Conservation (phyloP, 2,113 vertebrate species). For the Bolborhynchus lineola region DNA sequence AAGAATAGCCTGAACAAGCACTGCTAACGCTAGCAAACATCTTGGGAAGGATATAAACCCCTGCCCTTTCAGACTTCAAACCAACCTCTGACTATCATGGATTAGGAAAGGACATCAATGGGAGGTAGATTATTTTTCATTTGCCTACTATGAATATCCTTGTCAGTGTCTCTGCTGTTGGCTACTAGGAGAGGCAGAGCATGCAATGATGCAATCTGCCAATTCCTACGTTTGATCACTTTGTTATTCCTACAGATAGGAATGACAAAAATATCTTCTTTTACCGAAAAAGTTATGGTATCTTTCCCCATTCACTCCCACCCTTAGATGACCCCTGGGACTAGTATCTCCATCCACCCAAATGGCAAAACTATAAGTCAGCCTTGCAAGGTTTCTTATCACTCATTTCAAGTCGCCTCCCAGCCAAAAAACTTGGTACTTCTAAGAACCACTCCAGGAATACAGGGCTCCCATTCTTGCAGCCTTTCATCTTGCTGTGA, state of each 20-base stretch:
- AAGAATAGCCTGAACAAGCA: background rate
- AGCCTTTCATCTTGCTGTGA: background rate
- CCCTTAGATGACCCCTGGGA: background rate
- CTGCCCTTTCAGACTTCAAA: background rate
- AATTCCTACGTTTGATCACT: background rate
- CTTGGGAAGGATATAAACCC: background rate
- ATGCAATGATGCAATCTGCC: background rate
- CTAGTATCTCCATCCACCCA: background rate
- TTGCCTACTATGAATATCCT: background rate
- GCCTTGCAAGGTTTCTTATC: background rate
- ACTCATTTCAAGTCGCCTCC: background rate
- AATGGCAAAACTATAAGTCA: background rate
- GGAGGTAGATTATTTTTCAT: background rate
- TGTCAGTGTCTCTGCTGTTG: background rate
- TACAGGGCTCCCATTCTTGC: background rate
- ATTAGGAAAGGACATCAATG: background rate
- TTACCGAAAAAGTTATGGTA: background rate
- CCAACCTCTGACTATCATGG: background rate
- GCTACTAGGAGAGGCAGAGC: background rate
- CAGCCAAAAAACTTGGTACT: background rate
- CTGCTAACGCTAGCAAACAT: background rate
- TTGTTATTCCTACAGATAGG: background rate
- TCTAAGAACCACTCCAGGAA: background rate
- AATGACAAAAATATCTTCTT: background rate
- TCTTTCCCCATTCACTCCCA: background rate